phyloP scores from a whole-genome alignment of 2,113 vertebrate species.

The Catagonus wagneri region DNA sequence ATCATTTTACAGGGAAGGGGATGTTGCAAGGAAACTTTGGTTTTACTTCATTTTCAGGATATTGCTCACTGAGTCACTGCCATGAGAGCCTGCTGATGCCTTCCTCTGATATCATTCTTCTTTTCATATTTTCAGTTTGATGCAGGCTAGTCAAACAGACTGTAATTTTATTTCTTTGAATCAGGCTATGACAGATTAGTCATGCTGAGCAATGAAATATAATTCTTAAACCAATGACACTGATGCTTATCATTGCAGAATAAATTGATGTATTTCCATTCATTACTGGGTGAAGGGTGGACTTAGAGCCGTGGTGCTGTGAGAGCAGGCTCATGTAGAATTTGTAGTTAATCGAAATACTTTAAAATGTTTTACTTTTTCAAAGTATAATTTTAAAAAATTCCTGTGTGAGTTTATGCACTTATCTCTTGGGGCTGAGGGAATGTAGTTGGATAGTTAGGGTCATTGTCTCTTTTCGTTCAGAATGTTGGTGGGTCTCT shows the following conservation, averaged over 20 bases:
- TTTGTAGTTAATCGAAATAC: conserved; percentile 2
- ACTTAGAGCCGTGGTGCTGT: neutral
- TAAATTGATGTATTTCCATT: neutral
- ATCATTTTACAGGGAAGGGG: neutral
- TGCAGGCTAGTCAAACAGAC: neutral
- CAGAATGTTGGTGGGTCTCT: neutral
- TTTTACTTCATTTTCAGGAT: conserved; percentile 27
- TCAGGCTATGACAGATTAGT: neutral
- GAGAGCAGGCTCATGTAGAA: neutral
- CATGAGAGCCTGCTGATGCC: neutral
- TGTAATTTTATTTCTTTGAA: conserved; percentile 8
- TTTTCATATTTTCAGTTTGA: neutral
- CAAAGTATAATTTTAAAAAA: neutral
- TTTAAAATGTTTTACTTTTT: neutral
- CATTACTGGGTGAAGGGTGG: neutral
- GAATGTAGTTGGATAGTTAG: neutral
- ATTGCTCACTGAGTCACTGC: neutral
- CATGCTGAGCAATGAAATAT: conserved; percentile 30
- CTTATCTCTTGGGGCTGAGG: neutral
- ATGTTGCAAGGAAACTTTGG: neutral
- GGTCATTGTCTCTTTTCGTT: neutral
- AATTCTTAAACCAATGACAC: neutral
- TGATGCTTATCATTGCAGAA: neutral
- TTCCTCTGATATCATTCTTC: neutral
- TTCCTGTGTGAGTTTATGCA: neutral